phyloP scores from a whole-genome alignment of 2,113 vertebrate species.

The Columbina picui region DNA sequence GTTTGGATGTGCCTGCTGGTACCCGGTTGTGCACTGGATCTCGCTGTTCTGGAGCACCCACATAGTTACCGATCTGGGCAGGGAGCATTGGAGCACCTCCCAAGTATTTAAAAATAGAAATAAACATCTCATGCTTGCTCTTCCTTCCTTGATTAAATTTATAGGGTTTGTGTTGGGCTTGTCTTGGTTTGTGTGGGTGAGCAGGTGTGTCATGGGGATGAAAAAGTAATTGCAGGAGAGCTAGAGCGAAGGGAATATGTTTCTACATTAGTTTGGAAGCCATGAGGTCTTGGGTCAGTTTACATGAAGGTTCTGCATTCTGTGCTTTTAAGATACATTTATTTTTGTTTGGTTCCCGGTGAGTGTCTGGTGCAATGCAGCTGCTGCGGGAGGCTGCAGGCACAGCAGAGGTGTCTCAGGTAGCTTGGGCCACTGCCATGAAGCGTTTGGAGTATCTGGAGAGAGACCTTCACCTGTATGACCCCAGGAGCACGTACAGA shows the following conservation, averaged over 20 bases:
- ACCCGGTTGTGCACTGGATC: constrained; percentile 16
- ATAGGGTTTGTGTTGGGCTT: constrained; percentile 13
- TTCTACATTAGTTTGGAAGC: neutral
- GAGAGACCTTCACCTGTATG: neutral
- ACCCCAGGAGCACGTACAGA: neutral
- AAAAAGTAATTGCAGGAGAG: constrained; percentile 9
- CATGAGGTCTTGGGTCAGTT: neutral
- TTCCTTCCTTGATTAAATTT: constrained; percentile 58
- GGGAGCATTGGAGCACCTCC: constrained; percentile 33
- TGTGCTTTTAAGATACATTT: neutral
- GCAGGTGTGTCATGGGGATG: constrained; percentile 40
- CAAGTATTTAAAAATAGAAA: constrained; percentile 62
- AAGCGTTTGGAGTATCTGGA: neutral
- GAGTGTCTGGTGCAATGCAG: neutral
- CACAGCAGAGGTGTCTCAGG: neutral
- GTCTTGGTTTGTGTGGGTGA: constrained; percentile 60
- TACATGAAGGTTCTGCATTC: neutral
- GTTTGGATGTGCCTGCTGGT: neutral
- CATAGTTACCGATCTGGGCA: neutral
- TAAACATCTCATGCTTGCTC: constrained; percentile 13
- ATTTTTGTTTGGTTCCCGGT: neutral
- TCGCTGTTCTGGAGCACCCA: constrained; percentile 18
- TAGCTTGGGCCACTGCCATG: neutral
- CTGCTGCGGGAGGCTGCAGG: neutral
- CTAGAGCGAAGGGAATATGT: neutral